Evolutionary conservation across 2,113 vertebrate species (phyloP).

Genomic region (Leptodactylus fuscus): DNA sequence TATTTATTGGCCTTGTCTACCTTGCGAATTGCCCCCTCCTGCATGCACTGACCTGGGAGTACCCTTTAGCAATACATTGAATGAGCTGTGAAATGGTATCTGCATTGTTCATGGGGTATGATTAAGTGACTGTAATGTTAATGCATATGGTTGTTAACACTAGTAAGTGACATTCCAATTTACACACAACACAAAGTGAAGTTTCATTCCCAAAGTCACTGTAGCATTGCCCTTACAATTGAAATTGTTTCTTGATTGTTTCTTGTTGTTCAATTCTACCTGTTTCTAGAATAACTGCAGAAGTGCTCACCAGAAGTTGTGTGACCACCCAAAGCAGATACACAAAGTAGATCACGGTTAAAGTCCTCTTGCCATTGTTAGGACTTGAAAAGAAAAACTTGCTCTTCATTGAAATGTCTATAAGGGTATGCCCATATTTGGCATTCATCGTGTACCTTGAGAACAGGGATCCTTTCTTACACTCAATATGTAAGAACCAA

Average conservation of each 20-base stretch:
- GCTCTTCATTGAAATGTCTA: no score
- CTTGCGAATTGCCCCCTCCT: conserved; percentile 13
- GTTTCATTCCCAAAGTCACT: conserved; percentile 2
- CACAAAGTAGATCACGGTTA: not conserved
- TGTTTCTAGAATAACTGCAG: not conserved
- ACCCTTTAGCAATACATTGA: conserved; percentile 37
- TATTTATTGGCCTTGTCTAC: conserved; percentile 40
- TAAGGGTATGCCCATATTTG: no score
- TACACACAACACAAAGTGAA: not conserved
- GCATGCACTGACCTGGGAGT: conserved; percentile 34
- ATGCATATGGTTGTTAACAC: conserved; percentile 27
- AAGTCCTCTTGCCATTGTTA: not conserved
- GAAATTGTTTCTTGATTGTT: not conserved
- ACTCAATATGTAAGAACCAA: no score
- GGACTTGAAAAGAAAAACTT: no score
- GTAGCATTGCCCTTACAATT: not conserved
- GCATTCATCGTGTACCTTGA: no score
- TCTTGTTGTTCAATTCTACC: not conserved
- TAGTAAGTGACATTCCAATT: not conserved
- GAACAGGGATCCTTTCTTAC: not conserved
- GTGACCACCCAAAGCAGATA: not conserved
- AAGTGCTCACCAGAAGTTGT: no score
- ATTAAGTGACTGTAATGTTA: conserved; percentile 21
- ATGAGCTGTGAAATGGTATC: conserved; percentile 45
- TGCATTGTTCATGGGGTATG: conserved; percentile 39